phyloP scores from a whole-genome alignment of 1,140 invertebrate species.

The Nasonia giraulti region DNA sequence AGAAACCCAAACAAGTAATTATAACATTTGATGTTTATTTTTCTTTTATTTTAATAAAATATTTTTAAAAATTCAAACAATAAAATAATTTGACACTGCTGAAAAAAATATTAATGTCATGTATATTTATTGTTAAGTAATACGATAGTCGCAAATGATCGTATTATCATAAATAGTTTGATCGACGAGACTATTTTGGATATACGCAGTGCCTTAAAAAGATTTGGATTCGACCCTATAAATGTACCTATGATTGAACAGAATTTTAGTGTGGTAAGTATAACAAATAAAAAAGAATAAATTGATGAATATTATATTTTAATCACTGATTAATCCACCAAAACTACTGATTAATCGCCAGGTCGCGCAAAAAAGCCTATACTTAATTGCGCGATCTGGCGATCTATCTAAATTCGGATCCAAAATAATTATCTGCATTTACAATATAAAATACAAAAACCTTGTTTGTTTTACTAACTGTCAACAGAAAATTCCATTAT shows the following conservation, averaged over 20 bases:
- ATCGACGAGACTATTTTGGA: not conserved
- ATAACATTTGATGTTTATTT: not conserved
- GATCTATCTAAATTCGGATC: too few relatives aligned
- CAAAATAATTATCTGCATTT: not conserved
- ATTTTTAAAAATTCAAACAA: not conserved
- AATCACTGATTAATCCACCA: too few relatives aligned
- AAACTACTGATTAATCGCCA: too few relatives aligned
- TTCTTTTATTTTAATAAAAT: not conserved
- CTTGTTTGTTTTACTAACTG: too few relatives aligned
- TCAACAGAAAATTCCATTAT: not conserved
- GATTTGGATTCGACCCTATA: not conserved
- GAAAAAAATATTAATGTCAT: not conserved
- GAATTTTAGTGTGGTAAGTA: not conserved
- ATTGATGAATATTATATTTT: too few relatives aligned
- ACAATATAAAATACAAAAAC: not conserved
- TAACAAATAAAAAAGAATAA: not conserved
- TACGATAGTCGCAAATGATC: not conserved
- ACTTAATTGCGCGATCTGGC: too few relatives aligned
- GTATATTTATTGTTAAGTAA: not conserved
- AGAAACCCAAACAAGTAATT: not conserved
- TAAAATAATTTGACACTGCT: not conserved
- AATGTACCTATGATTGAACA: not conserved
- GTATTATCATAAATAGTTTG: not conserved
- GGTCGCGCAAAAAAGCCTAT: too few relatives aligned
- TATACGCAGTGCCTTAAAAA: not conserved